Base-by-base conservation (phyloP, 2,797 vertebrate species). In the Synaphobranchus kaupii region DNA sequence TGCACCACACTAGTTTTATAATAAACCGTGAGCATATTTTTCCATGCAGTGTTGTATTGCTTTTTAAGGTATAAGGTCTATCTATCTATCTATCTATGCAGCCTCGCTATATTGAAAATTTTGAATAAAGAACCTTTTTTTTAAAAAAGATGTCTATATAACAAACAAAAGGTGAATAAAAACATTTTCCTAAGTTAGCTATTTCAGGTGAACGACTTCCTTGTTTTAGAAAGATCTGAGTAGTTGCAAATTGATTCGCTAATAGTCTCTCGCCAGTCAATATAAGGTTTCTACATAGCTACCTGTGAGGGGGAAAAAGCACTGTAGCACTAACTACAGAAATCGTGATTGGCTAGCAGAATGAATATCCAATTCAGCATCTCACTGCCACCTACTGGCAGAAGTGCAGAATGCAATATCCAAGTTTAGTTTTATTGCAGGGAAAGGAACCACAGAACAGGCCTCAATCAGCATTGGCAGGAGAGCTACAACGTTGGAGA, bases 281-380 rank as follows among this genome's bases (percentile, higher is more conserved):
- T 47, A 12, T 17, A 80, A 44, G 34, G 76, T 80, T 80, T 48
- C 12, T 25, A 47, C 20, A 80, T 22, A 22, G 34, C 71, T 34
- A 31, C 28, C 31, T 5, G 34, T 73, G 71, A 73, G 17, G 39
- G 20, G 39, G 13, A 17, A 71, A 73, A 73, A 47, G 8, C 39
- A 25, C 13, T 44, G 10, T 44, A 17, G 17, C 44, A 39, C 34
- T 80, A 47, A 80, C 28, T 39, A 31, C 71, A 39, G 8, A 73
- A 22, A 73, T 25, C 0, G 34, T 50, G 44, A 81, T 81, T 48
- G 5, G 47, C 47, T 12, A 25, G 13, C 0, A 50, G 78, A 81
- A 81, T 81, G 47, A 81, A 25, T n/a, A 9, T 48, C 78, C 78
- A 81, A 47, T 81, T 81, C 73, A 78, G 73, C 17, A 15, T 44